Conservation (phyloP, 2,113 vertebrate species). For the Athene cunicularia region DNA sequence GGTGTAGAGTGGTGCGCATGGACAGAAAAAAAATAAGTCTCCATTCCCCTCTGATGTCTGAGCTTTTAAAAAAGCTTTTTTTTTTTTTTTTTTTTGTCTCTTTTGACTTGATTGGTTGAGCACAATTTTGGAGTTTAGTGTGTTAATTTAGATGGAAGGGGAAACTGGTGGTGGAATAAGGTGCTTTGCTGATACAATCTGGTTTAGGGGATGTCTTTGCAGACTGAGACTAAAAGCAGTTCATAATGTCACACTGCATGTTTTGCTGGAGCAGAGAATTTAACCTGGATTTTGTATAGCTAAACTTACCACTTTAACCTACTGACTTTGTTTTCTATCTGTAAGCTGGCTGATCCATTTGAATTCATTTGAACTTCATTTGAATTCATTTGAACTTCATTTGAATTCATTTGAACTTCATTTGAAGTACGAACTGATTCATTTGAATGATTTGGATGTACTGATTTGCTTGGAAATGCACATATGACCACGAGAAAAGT, state of each 20-base stretch:
- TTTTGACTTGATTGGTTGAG: not conserved
- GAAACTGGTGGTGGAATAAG: not conserved
- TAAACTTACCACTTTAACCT: not conserved
- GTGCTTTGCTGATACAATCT: not conserved
- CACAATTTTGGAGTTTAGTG: not conserved
- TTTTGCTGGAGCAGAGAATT: not conserved
- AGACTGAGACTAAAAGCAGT: not conserved
- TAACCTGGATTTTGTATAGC: not conserved
- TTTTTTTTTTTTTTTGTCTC: too few relatives aligned
- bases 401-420: not conserved
- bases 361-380: not conserved
- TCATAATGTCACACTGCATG: accelerated
- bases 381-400: not conserved
- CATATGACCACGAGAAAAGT: not conserved
- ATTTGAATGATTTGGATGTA: not conserved
- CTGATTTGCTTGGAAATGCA: not conserved
- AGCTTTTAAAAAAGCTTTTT: not conserved
- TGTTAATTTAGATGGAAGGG: not conserved
- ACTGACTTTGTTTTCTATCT: not conserved
- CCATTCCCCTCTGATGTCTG: not conserved
- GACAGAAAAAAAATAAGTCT: not conserved
- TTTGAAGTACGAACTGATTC: not conserved
- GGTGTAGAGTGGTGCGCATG: accelerated
- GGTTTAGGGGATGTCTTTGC: not conserved
- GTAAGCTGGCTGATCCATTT: not conserved